phyloP scores from a whole-genome alignment of 2,888 invertebrate species.

The Athripsodes cinereus region DNA sequence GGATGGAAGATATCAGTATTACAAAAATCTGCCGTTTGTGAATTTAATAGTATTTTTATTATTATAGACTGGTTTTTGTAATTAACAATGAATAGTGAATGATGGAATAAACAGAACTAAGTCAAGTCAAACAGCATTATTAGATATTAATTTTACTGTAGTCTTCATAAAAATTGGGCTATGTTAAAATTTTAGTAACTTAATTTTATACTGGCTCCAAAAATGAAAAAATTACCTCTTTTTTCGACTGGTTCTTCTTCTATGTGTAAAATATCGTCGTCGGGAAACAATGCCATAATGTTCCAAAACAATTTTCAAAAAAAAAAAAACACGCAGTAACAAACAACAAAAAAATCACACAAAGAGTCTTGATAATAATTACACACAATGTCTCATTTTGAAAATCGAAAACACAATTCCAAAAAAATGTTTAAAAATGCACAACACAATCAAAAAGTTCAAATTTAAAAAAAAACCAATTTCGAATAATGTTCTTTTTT shows the following conservation, averaged over 20 bases:
- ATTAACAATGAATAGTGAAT: no score
- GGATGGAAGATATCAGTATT: no score
- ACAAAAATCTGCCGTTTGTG: no score
- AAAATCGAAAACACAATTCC: background rate
- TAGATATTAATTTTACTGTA: no score
- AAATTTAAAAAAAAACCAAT: background rate
- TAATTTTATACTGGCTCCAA: no score
- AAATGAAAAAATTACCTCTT: slow-evolving; percentile 17
- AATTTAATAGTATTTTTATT: no score
- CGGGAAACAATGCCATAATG: slow-evolving; percentile 11
- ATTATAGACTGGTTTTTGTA: no score
- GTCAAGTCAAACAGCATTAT: no score
- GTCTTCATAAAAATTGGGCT: no score
- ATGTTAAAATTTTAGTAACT: no score
- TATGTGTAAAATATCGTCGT: slow-evolving; percentile 21
- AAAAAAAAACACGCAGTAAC: background rate
- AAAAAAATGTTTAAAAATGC: no score
- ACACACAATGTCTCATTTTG: background rate
- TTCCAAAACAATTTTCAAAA: background rate
- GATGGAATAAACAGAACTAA: no score
- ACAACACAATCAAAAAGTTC: background rate
- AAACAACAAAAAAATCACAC: background rate
- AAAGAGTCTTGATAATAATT: background rate
- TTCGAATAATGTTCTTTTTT: background rate
- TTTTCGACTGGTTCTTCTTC: slow-evolving; percentile 19